A percentile compares a stretch with the other conserved stretches of the same genome.
Conservation (phyloP, 2,113 vertebrate species). For the Xiphophorus maculatus region DNA sequence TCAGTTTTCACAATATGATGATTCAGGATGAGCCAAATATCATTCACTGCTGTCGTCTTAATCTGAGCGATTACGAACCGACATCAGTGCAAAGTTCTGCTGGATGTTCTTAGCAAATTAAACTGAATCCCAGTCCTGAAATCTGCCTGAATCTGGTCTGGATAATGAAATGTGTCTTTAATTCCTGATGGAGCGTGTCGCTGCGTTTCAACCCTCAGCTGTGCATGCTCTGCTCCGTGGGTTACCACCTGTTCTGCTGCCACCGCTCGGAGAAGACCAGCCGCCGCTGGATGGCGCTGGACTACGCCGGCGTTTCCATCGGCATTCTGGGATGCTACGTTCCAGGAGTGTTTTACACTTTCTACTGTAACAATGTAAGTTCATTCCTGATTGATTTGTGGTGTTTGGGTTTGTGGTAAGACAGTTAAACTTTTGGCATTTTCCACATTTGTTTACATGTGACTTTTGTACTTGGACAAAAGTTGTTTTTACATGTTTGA, state of each 20-base stretch:
- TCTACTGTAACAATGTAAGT: slow-evolving; percentile 95
- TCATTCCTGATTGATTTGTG: background rate
- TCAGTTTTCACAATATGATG: background rate
- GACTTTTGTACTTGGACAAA: too few relatives aligned
- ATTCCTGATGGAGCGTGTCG: background rate
- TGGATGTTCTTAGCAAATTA: slow-evolving; percentile 2
- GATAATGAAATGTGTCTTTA: background rate
- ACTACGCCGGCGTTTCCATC: slow-evolving; percentile 92
- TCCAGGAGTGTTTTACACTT: slow-evolving; percentile 94
- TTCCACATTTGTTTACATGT: too few relatives aligned
- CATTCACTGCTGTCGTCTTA: background rate
- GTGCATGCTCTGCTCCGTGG: slow-evolving; percentile 94
- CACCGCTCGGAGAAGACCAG: slow-evolving; percentile 95
- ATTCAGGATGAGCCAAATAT: background rate
- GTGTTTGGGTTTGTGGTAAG: too few relatives aligned
- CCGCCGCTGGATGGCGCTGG: slow-evolving; percentile 94
- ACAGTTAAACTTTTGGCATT: too few relatives aligned
- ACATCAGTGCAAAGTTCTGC: background rate
- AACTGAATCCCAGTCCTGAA: background rate
- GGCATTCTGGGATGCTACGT: slow-evolving; percentile 96
- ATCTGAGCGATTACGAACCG: background rate
- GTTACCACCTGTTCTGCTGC: slow-evolving; percentile 93
- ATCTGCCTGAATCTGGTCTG: background rate
- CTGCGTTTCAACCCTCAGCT: slow-evolving; percentile 73
- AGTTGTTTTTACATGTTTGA: too few relatives aligned